Conservation (phyloP, 1,140 invertebrate genomes). For the Bombus waltoni region DNA sequence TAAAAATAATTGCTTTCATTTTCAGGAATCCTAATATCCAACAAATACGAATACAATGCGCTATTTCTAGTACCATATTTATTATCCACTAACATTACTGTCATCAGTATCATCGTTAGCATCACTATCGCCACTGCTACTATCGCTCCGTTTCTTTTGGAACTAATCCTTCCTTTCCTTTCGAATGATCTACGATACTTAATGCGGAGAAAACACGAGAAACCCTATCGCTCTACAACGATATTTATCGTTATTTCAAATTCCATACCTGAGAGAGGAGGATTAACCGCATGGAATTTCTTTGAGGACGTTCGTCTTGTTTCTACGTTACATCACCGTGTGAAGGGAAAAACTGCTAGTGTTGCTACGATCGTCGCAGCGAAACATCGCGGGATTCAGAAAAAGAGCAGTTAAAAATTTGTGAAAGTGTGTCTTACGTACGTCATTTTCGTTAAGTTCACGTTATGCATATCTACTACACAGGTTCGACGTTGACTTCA, state of each 20-base stretch:
- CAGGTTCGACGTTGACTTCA: slow-evolving; percentile 12
- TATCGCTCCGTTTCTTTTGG: slow-evolving; percentile 25
- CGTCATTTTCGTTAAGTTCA: slow-evolving; percentile 22
- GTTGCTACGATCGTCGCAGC: slow-evolving; percentile 69
- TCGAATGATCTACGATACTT: slow-evolving; percentile 58
- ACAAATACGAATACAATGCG: background rate
- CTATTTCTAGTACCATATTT: slow-evolving; percentile 22
- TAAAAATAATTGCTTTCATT: slow-evolving; percentile 5
- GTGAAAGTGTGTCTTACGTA: slow-evolving; percentile 37
- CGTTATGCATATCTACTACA: slow-evolving; percentile 20
- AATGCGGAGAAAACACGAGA: slow-evolving; percentile 53
- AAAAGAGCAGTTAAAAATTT: slow-evolving; percentile 59
- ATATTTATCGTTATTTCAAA: slow-evolving; percentile 63
- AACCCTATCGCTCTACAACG: slow-evolving; percentile 57
- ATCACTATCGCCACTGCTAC: slow-evolving; percentile 25
- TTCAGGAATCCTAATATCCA: slow-evolving; percentile 5
- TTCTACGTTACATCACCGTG: slow-evolving; percentile 67
- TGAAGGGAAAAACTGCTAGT: slow-evolving; percentile 65
- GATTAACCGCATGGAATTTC: slow-evolving; percentile 77
- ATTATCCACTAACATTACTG: slow-evolving; percentile 12
- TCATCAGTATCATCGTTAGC: slow-evolving; percentile 16
- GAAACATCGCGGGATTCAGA: slow-evolving; percentile 71
- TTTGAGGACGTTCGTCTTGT: slow-evolving; percentile 70
- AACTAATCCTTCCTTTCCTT: slow-evolving; percentile 34
- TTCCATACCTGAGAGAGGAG: slow-evolving; percentile 65